A percentile compares a stretch with the other conserved stretches of the same genome.
Evolutionary conservation across 2,888 invertebrate genomes (phyloP).

Genomic region (Acholoe squamosa): DNA sequence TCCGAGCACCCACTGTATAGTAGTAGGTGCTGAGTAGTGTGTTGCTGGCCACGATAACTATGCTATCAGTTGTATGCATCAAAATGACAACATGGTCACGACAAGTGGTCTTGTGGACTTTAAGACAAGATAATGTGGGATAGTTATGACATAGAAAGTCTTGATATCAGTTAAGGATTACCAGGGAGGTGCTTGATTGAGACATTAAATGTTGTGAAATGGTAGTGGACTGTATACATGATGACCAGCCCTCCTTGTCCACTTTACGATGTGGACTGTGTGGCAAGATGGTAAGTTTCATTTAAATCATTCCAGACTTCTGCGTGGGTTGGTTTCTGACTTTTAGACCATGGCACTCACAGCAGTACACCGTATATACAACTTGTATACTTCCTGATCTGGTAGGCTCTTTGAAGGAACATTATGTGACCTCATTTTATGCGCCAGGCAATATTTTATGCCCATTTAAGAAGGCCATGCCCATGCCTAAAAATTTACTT

Average conservation of each 20-base stretch:
- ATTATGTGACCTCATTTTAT: too few species aligned
- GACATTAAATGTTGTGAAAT: not conserved
- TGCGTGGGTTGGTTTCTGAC: not conserved
- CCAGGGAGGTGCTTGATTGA: not conserved
- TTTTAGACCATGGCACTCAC: not conserved
- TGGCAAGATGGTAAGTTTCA: slow-evolving; percentile 30
- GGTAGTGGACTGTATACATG: slow-evolving; percentile 5
- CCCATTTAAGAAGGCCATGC: too few species aligned
- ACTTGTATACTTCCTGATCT: too few species aligned
- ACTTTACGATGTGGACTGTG: not conserved
- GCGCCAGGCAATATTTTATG: too few species aligned
- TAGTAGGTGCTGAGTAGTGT: not conserved
- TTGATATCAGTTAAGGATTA: not conserved
- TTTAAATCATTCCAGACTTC: not conserved
- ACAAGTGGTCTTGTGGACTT: not conserved
- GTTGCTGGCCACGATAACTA: slow-evolving; percentile 16
- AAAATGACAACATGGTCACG: not conserved
- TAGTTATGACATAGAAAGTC: not conserved
- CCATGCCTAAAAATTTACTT: too few species aligned
- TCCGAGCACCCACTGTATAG: too few species aligned
- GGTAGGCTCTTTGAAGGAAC: too few species aligned
- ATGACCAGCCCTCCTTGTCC: not conserved
- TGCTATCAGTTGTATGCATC: not conserved
- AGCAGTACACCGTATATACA: not conserved
- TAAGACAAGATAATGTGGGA: not conserved